These are phyloP conservation scores for Megastigmus dorsalis DNA, from an alignment of 2,888 invertebrate genomes.

Conservation along the genomic window DNA sequence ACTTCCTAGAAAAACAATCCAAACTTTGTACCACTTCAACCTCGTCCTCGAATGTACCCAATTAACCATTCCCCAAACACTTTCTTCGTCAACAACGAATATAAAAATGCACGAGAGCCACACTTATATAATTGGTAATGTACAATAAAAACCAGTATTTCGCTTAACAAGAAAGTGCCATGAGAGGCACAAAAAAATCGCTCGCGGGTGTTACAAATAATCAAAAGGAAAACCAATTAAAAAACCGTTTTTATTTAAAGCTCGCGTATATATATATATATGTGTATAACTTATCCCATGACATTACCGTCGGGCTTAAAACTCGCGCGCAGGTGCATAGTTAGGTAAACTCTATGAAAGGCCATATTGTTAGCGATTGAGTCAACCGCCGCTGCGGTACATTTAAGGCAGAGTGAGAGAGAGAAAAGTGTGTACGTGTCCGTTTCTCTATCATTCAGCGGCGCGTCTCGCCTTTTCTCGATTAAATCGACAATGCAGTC, in stretches of 20 bases:
- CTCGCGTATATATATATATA: neutral
- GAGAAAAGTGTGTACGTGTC: too few species aligned
- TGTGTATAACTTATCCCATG: neutral
- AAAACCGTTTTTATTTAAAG: neutral
- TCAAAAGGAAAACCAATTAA: neutral
- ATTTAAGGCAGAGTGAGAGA: slow-evolving; percentile 34
- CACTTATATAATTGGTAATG: neutral
- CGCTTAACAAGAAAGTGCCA: neutral
- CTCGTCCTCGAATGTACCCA: too few species aligned
- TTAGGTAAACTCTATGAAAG: slow-evolving; percentile 31
- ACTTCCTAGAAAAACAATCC: too few species aligned
- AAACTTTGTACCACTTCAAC: too few species aligned
- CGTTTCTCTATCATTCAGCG: neutral
- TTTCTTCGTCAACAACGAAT: too few species aligned
- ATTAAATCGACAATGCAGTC: neutral
- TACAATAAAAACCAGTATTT: slow-evolving; percentile 14
- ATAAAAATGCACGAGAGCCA: too few species aligned
- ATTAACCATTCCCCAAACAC: too few species aligned
- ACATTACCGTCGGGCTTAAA: neutral
- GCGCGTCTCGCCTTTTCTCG: slow-evolving; percentile 9
- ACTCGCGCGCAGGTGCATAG: slow-evolving; percentile 26
- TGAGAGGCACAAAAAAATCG: neutral
- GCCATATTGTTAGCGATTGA: slow-evolving; percentile 37
- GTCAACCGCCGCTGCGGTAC: slow-evolving; percentile 32
- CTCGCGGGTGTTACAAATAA: too few species aligned